Base-by-base conservation (phyloP, 1,140 invertebrate genomes). In the Formica selysi region DNA sequence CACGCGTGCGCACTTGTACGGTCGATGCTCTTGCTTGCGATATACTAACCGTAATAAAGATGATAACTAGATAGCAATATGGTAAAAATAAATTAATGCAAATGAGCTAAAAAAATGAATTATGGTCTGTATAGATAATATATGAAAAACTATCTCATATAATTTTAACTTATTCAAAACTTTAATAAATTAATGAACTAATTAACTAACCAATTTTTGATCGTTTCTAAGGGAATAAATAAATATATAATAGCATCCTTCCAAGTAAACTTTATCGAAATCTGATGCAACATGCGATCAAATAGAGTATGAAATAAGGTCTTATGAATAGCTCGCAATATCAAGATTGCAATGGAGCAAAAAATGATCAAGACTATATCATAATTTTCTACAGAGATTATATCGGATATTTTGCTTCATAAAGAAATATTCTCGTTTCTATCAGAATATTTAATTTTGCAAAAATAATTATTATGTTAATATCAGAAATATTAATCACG, bases 1-100 rank as follows among this genome's bases (percentile, higher is more conserved):
- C 68, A 48, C 67, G 65, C 68, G 41, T 78, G 76, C 76, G 76
- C 76, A 65, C 16, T 48, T 13, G 11, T n/a, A 22, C 32, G 54
- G 59, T 32, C 65, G 59, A 78, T 65, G 76, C 61, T 62, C 41
- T 16, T 29, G 26, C 29, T 48, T 65, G 64, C 11, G 44, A 65
- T 78, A 65, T 65, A 65, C 11, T 62, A 41, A 36, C 19, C 62
- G 76, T 22, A 71, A 80, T 80, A 80, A 80, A 71, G 38, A 68
- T 68, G 78, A 71, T 71, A 80, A 38, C 70, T 26, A 22, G 65
- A 41, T 26, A n/a, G 78, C 4, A 44, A 59, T 41, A 29, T 26
- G 59, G 22, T 70, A 51, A 7, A 70, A 71, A 41, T 16, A 13
- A 71, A 54, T 70, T 38, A 44, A 67, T n/a, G 29, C 3, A 3